A percentile compares a stretch with the other conserved stretches of the same genome.
Conservation (phyloP, 2,113 vertebrate species). For the Calyptomena viridis region DNA sequence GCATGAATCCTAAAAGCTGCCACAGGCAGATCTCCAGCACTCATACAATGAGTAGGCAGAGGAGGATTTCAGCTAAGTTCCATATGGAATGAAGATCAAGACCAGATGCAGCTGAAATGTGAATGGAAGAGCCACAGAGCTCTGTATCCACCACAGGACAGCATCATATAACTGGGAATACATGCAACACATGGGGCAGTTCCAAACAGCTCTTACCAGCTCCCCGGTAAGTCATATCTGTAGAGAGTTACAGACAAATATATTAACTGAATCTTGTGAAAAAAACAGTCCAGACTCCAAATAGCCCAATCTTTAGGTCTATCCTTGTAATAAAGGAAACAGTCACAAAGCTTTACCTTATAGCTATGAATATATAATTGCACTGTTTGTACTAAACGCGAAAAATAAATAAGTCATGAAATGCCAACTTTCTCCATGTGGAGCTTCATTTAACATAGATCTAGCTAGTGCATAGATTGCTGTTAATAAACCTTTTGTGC, state of each 20-base stretch:
- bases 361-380: neutral
- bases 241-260: neutral
- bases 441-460: neutral
- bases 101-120: constrained; percentile 27
- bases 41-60: neutral
- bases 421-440: neutral
- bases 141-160: neutral
- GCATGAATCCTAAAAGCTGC: neutral
- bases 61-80: neutral
- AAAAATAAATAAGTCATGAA: neutral
- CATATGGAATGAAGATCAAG: constrained; percentile 18
- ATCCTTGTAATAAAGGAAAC: neutral
- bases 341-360: neutral
- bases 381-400: neutral
- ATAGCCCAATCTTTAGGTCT: neutral
- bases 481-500: neutral
- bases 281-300: neutral
- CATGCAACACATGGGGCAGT: neutral
- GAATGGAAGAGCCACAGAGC: neutral
- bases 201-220: neutral
- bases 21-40: neutral
- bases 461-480: neutral
- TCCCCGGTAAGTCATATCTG: neutral
- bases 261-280: neutral
- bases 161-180: neutral